Conservation (phyloP, 2,888 invertebrate genomes). For the Synergus gifuensis region DNA sequence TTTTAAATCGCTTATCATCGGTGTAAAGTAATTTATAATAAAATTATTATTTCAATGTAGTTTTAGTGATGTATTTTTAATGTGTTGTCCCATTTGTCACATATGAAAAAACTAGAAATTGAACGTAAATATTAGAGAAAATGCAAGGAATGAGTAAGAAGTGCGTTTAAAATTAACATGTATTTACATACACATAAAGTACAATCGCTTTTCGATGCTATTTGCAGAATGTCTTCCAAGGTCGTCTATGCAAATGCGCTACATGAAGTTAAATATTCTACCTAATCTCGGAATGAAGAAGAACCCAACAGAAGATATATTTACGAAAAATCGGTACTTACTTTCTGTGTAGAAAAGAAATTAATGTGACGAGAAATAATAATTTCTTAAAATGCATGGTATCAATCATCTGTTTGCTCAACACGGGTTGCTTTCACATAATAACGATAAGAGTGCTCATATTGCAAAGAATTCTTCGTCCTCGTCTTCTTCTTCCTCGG, state of each 20-base stretch:
- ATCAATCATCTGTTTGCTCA: conserved; percentile 34
- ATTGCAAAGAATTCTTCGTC: conserved; percentile 8
- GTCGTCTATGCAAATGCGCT: not conserved
- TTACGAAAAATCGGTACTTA: not conserved
- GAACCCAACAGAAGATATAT: not conserved
- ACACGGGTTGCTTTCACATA: conserved; percentile 22
- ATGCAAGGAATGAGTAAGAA: not conserved
- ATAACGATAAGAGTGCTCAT: conserved; percentile 23
- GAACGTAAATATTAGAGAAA: not conserved
- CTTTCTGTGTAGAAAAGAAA: not conserved
- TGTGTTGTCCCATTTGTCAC: not conserved
- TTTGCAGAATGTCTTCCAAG: conserved; percentile 22
- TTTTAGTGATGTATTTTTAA: not conserved
- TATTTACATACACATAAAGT: not conserved
- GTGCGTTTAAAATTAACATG: not conserved
- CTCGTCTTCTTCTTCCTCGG: not conserved
- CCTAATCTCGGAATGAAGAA: conserved; percentile 23
- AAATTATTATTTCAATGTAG: not conserved
- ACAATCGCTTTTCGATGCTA: not conserved
- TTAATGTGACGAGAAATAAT: not conserved
- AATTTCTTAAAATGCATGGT: conserved; percentile 22
- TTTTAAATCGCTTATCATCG: not conserved
- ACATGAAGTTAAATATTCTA: not conserved
- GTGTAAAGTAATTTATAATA: not conserved
- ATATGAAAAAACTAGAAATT: not conserved